phyloP scores from a whole-genome alignment of 2,797 vertebrate species.

The Morelia viridis region DNA sequence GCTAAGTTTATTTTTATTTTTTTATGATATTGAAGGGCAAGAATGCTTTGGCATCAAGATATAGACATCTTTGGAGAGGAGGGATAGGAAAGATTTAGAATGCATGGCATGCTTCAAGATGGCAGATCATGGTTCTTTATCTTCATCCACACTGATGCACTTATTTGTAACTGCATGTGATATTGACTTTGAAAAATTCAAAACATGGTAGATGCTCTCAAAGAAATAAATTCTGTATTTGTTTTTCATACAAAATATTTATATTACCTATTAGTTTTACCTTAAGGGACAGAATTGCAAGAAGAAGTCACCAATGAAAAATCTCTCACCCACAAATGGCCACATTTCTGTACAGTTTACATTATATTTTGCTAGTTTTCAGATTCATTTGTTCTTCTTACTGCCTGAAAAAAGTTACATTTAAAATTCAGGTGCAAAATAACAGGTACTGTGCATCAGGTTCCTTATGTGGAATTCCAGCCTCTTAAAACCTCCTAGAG shows the following conservation, averaged over 20 bases:
- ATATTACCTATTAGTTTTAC: background rate
- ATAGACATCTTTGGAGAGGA: background rate
- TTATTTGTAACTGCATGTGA: constrained; percentile 68
- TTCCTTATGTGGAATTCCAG: background rate
- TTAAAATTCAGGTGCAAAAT: background rate
- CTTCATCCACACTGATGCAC: constrained; percentile 51
- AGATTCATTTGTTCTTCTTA: background rate
- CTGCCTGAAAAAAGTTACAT: background rate
- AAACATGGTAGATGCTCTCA: constrained; percentile 17
- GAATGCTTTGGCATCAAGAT: background rate
- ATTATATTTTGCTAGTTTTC: background rate
- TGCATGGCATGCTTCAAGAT: constrained; percentile 68
- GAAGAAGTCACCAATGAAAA: background rate
- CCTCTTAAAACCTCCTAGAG: background rate
- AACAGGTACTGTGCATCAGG: background rate
- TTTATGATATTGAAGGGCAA: background rate
- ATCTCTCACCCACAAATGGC: background rate
- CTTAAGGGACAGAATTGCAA: background rate
- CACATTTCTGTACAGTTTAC: background rate
- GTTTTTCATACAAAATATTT: background rate
- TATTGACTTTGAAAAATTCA: constrained; percentile 53
- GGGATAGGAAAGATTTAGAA: constrained; percentile 19
- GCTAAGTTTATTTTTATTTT: background rate
- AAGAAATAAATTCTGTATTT: background rate
- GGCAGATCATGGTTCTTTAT: constrained; percentile 50